Conservation (phyloP, 2,888 invertebrate genomes). For the Galeopsomyia nigrocyanea region DNA sequence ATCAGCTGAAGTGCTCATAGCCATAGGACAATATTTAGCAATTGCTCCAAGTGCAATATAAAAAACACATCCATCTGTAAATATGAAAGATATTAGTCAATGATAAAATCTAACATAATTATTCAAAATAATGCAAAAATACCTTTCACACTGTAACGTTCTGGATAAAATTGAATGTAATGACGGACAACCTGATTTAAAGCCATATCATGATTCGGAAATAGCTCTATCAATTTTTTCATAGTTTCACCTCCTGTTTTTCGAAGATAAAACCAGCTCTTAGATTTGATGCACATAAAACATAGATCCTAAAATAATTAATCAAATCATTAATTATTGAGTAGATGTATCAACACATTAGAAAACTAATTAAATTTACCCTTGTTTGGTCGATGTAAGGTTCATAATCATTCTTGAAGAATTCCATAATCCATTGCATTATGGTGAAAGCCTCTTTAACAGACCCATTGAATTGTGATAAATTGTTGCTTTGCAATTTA, state of each 20-base stretch:
- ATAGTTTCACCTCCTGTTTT: conserved; percentile 54
- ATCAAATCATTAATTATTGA: conserved; percentile 14
- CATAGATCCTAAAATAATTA: conserved; percentile 54
- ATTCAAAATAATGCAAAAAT: not conserved
- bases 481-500: not conserved
- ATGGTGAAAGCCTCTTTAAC: conserved; percentile 52
- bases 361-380: conserved; percentile 46
- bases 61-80: conserved; percentile 52
- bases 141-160: conserved; percentile 25
- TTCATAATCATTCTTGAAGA: conserved; percentile 52
- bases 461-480: not conserved
- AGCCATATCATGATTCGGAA: conserved; percentile 43
- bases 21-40: conserved; percentile 48
- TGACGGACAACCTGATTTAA: conserved; percentile 49
- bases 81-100: conserved; percentile 15
- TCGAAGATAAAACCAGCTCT: conserved; percentile 47
- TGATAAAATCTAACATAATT: not conserved
- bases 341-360: conserved; percentile 3
- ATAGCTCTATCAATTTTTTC: conserved; percentile 54
- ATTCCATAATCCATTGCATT: conserved; percentile 53
- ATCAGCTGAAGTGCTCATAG: conserved; percentile 15
- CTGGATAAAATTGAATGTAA: conserved; percentile 25
- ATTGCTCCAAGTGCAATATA: conserved; percentile 53
- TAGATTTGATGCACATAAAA: conserved; percentile 49
- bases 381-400: conserved; percentile 51